These are phyloP conservation scores for Aulostomus chinensis DNA, from an alignment of 2,797 vertebrate species.

Conservation along the genomic window DNA sequence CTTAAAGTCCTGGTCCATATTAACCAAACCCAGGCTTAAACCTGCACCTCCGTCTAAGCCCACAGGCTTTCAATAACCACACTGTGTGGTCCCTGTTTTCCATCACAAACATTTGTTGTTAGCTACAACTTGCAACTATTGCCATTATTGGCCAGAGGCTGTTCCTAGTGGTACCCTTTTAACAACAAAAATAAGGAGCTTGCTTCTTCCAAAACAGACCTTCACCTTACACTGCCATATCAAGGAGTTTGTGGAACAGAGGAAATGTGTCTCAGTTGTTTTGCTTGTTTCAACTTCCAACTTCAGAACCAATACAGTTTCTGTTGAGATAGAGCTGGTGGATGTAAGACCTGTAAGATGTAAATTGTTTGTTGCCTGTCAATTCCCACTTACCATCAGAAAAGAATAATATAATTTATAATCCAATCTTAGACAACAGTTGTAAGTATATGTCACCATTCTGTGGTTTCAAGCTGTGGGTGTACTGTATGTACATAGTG, in stretches of 20 bases:
- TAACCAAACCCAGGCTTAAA: constrained; percentile 51
- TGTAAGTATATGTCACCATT: constrained; percentile 64
- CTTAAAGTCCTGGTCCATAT: constrained; percentile 46
- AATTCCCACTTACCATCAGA: constrained; percentile 19
- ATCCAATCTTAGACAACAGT: constrained; percentile 58
- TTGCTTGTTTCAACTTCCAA: too few species aligned
- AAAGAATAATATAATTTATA: constrained; percentile 53
- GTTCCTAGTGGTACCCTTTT: constrained; percentile 50
- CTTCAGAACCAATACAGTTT: neutral
- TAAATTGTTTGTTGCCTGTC: constrained; percentile 29
- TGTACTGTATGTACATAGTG: constrained; percentile 47
- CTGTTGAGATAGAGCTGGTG: too few species aligned
- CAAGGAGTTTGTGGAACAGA: constrained; percentile 6
- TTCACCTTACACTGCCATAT: constrained; percentile 24
- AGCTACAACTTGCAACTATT: constrained; percentile 56
- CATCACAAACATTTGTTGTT: constrained; percentile 72
- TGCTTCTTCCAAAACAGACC: constrained; percentile 46
- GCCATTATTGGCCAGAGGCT: constrained; percentile 44
- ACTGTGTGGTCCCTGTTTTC: constrained; percentile 76
- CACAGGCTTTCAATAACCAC: constrained; percentile 48
- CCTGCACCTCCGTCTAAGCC: constrained; percentile 48
- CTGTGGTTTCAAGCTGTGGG: constrained; percentile 64
- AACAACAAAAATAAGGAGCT: constrained; percentile 36
- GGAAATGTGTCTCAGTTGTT: constrained; percentile 3
- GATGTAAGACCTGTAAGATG: too few species aligned